Base-by-base conservation (phyloP, 2,888 invertebrate genomes). In the Hemaris fuciformis region DNA sequence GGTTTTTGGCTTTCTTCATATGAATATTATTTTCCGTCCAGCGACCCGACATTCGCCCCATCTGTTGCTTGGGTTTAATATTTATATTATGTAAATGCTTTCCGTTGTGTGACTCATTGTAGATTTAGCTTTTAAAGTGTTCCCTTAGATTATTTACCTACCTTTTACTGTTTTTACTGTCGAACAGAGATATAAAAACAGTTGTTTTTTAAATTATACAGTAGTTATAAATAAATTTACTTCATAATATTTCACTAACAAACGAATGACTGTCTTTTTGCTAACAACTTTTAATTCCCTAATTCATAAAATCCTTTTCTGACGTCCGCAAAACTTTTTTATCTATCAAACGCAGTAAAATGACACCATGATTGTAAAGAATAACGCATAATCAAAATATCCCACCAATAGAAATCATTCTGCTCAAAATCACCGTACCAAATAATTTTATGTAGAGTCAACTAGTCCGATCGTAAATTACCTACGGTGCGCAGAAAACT, bases 1-100 rank as follows among this genome's bases (percentile, higher is more conserved):
- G 69, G 64, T 45, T 70, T 72, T 67, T 64, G 69, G 69, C 65
- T 73, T 73, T 75, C 71, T 73, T 76, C 71, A 66, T 68, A 77
- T 79, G 79, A 79, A 80, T 80, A 78, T 76, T 77, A 79, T 80
- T 75, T 76, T 74, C 64, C 66, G 71, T 71, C 68, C 69, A 64
- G 67, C 67, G 73, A 73, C 71, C 74, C 72, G 31, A 72, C 70
- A 70, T 77, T 80, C 57, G 66, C 67, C 63, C 62, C 76, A 74
- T 72, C 73, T 78, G 79, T 73, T 76, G 71, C 69, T 66, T 59
- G 31, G 62, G 64, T 45, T 69, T 66, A 70, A 56, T 56, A 59
- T 38, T 46, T 46, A 23, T 38, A 22, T 46, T 59, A 59, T 38
- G 46, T 60, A 58, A 66, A 48, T 42, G 43, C 64, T 48, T 66